Evolutionary conservation across 2,113 vertebrate species (phyloP).

Genomic region (Hyaena hyaena): DNA sequence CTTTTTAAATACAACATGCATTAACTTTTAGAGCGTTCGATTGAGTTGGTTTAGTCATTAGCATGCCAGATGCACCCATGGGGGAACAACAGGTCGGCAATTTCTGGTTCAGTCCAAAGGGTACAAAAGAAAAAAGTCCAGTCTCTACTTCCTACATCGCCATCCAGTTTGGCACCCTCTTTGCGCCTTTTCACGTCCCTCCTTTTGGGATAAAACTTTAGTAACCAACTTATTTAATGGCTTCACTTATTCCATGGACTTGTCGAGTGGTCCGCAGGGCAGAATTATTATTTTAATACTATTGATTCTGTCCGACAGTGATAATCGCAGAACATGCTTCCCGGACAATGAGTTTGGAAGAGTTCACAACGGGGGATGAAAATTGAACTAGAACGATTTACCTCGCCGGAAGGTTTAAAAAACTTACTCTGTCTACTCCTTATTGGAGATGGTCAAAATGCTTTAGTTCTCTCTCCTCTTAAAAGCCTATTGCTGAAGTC

Average conservation of each 20-base stretch:
- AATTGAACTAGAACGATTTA: slow-evolving; percentile 38
- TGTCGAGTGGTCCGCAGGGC: slow-evolving; percentile 31
- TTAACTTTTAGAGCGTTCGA: slow-evolving; percentile 39
- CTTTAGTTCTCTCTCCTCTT: slow-evolving; percentile 47
- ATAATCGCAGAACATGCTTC: slow-evolving; percentile 44
- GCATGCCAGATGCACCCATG: slow-evolving; percentile 12
- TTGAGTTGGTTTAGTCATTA: slow-evolving; percentile 36
- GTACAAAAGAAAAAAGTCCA: background rate
- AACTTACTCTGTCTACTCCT: slow-evolving; percentile 27
- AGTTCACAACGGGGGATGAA: slow-evolving; percentile 37
- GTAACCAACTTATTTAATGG: slow-evolving; percentile 57
- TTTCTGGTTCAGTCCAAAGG: slow-evolving; percentile 24
- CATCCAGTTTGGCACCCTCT: background rate
- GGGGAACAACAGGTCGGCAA: background rate
- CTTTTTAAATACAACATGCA: slow-evolving; percentile 15
- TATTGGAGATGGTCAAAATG: slow-evolving; percentile 57
- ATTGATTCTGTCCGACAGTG: slow-evolving; percentile 53
- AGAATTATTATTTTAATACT: slow-evolving; percentile 68
- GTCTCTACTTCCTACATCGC: slow-evolving; percentile 7
- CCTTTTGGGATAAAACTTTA: slow-evolving; percentile 58
- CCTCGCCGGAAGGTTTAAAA: slow-evolving; percentile 28
- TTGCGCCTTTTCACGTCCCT: background rate
- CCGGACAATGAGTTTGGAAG: slow-evolving; percentile 49
- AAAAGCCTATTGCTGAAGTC: slow-evolving; percentile 12
- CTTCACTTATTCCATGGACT: slow-evolving; percentile 6